These are phyloP conservation scores for Hydropsyche betteni DNA, from an alignment of 2,888 invertebrate genomes.

Conservation along the genomic window DNA sequence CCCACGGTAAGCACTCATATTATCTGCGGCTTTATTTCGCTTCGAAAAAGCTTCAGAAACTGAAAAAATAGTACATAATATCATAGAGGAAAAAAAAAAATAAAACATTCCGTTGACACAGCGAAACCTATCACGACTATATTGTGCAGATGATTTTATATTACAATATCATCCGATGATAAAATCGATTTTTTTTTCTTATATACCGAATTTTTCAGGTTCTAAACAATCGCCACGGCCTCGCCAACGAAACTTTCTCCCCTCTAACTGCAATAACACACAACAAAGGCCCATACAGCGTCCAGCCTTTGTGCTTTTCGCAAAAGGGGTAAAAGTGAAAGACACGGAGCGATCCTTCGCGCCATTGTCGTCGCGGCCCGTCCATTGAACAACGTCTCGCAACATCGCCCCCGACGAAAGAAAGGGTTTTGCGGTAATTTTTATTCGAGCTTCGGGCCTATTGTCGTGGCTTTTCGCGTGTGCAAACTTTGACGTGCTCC, in stretches of 20 bases:
- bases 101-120: no score
- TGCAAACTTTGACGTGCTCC: background rate
- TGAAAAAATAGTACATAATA: background rate
- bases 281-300: no score
- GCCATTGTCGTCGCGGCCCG: constrained; percentile 8
- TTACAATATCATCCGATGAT: no score
- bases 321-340: constrained; percentile 35
- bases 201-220: no score
- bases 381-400: constrained; percentile 42
- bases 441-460: constrained; percentile 14
- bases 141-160: no score
- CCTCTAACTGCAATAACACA: no score
- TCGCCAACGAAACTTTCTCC: no score
- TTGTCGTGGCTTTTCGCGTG: constrained; percentile 33
- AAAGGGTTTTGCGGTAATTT: constrained; percentile 42
- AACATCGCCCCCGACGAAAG: constrained; percentile 36
- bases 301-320: background rate
- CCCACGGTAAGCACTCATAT: constrained; percentile 41
- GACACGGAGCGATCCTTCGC: background rate
- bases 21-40: constrained; percentile 23
- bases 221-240: no score
- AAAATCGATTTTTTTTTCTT: no score
- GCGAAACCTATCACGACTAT: no score
- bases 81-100: no score
- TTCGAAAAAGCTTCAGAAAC: constrained; percentile 6